Base-by-base conservation (phyloP, 2,113 vertebrate species). In the Phalacrocorax pelagicus region DNA sequence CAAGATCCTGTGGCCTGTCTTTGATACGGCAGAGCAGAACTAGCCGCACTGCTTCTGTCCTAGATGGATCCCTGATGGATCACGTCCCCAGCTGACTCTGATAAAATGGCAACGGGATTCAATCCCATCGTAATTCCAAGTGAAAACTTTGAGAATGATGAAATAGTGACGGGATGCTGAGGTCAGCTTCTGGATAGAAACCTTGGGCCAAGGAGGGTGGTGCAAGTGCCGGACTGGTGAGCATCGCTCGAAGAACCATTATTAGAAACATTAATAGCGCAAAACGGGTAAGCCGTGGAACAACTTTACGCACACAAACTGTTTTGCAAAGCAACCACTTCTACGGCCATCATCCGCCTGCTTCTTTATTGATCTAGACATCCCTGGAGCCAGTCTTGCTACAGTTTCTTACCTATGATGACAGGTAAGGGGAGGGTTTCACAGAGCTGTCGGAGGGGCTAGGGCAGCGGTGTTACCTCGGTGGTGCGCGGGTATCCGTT, bases 381-480 rank as follows among this genome's bases (percentile, higher is more conserved):
- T 34, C 40, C 58, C 10, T 1, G 16, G 49, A 38, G 16, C 17
- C 10, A 2, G 19, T 65, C 58, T 59, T 81, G 24, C 20, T 65
- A 17, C 13, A 49, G 29, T 27, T 63, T 20, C 24, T 52, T 12
- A 47, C 15, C 44, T 23, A 5, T 3, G 21, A 51, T 24, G 42
- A 23, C 67, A 30, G 59, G 10, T 22, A 22, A 67, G 8, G 15
- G 52, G 15, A 59, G 14, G 9, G 16, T 46, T 59, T 51, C 40
- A 67, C 38, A 42, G 47, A 38, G 11, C 13, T 12, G 36, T 34
- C 5, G 11, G 63, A 47, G 12, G 40, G 55, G 34, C 30, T 38
- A 4, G 22, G 81, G 40, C 20, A 44, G 52, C 32, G 26, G 15
- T 0, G 0, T 11, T 14, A 14, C 23, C 32, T 73, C 7, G 1